A percentile compares a stretch with the other conserved stretches of the same genome.
Conservation (phyloP, 2,113 vertebrate species). For the Blennius ocellaris region DNA sequence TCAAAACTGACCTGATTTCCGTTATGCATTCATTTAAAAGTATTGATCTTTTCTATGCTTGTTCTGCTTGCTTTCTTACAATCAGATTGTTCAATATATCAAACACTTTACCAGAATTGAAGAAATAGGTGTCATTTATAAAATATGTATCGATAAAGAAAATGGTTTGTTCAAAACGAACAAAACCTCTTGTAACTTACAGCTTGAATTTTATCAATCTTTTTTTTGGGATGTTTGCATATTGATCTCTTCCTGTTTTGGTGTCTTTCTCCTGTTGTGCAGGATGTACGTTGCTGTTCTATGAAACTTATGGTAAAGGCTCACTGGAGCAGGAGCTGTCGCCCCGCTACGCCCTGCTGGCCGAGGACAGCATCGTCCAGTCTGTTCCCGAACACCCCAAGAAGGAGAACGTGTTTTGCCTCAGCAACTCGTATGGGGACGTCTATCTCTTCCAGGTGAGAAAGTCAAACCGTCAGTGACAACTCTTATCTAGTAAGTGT, state of each 20-base stretch:
- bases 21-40: too few relatives aligned
- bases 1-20: too few relatives aligned
- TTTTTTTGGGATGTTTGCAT: not conserved
- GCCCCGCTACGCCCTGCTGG: conserved; percentile 91
- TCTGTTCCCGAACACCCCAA: conserved; percentile 96
- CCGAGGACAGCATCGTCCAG: conserved; percentile 95
- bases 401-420: conserved; percentile 97
- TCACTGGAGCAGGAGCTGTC: conserved; percentile 87
- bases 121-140: too few relatives aligned
- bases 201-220: not conserved
- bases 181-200: not conserved
- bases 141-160: too few relatives aligned
- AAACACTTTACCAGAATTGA: too few relatives aligned
- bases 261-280: conserved; percentile 20
- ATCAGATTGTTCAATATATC: too few relatives aligned
- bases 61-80: too few relatives aligned
- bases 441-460: conserved; percentile 97
- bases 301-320: conserved; percentile 92
- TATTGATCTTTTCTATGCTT: too few relatives aligned
- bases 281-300: conserved; percentile 96
- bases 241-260: not conserved
- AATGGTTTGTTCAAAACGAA: too few relatives aligned
- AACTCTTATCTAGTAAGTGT: not conserved
- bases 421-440: conserved; percentile 96
- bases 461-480: not conserved